A percentile compares a stretch with the other conserved stretches of the same genome.
These are phyloP conservation scores for Ateles fusciceps DNA, from an alignment of 2,797 vertebrate species.

Conservation along the genomic window DNA sequence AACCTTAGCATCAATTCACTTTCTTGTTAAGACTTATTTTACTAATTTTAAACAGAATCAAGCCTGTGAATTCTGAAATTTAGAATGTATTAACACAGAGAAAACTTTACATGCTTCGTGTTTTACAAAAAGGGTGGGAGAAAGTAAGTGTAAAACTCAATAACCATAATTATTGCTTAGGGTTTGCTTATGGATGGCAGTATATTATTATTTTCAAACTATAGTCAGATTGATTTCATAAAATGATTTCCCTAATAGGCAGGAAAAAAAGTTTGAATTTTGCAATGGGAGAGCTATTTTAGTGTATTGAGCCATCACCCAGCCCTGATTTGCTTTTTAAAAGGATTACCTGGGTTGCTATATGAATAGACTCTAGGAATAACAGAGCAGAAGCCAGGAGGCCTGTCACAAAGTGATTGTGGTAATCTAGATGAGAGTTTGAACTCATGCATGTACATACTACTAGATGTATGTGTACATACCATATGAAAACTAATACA, in stretches of 20 bases:
- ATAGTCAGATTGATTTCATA: slow-evolving; percentile 5
- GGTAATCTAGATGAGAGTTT: not conserved
- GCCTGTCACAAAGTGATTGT: not conserved
- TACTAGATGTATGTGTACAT: not conserved
- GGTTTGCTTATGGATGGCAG: slow-evolving; percentile 7
- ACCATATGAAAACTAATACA: too few relatives aligned
- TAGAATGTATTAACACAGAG: not conserved
- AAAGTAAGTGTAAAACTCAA: not conserved
- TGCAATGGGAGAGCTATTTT: slow-evolving; percentile 8
- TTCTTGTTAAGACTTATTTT: slow-evolving; percentile 33
- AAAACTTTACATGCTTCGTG: not conserved
- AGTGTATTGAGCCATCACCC: not conserved
- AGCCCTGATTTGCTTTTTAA: not conserved
- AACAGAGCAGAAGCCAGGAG: not conserved
- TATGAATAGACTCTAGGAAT: not conserved
- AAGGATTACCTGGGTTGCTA: not conserved
- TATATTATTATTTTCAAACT: slow-evolving; percentile 42
- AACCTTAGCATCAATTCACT: not conserved
- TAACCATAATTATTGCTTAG: slow-evolving; percentile 1
- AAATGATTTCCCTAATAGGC: slow-evolving; percentile 5
- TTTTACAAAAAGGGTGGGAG: not conserved
- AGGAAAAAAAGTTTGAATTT: not conserved
- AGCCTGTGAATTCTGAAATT: slow-evolving; percentile 20
- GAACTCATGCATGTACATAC: not conserved
- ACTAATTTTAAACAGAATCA: slow-evolving; percentile 46